Evolutionary conservation across 2,113 vertebrate genomes (phyloP).

Genomic region (Thinocorus orbignyianus): DNA sequence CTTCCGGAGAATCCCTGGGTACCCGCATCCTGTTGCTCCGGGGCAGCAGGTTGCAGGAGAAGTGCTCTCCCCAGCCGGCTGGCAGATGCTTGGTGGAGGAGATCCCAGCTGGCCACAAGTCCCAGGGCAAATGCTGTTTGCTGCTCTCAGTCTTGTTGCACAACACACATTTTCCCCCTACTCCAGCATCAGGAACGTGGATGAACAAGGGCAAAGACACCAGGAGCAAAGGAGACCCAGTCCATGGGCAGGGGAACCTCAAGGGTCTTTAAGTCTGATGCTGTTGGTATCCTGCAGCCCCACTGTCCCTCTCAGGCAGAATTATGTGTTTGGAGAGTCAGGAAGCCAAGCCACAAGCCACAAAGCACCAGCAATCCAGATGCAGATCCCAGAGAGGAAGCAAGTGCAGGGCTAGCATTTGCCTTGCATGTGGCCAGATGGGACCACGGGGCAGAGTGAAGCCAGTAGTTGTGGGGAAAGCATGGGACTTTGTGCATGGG

Average conservation of each 20-base stretch:
- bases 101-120: neutral
- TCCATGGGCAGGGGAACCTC: neutral
- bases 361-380: neutral
- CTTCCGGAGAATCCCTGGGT: neutral
- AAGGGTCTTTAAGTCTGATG: neutral
- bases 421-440: neutral
- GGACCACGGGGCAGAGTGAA: accelerated
- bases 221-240: neutral
- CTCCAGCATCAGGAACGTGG: neutral
- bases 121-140: slow-evolving; percentile 11
- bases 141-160: neutral
- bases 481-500: neutral
- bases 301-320: accelerated
- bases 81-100: slow-evolving; percentile 25
- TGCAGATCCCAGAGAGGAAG: neutral
- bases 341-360: neutral
- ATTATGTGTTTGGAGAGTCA: neutral
- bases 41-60: slow-evolving; percentile 17
- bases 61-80: neutral
- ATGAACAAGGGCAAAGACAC: neutral
- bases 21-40: neutral
- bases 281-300: neutral
- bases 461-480: no score
- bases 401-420: neutral
- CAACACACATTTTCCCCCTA: neutral